Evolutionary conservation across 1,140 invertebrate genomes (phyloP), one percentile per base, ranked within the genome.

Genomic region (Temnothorax longispinosus): DNA sequence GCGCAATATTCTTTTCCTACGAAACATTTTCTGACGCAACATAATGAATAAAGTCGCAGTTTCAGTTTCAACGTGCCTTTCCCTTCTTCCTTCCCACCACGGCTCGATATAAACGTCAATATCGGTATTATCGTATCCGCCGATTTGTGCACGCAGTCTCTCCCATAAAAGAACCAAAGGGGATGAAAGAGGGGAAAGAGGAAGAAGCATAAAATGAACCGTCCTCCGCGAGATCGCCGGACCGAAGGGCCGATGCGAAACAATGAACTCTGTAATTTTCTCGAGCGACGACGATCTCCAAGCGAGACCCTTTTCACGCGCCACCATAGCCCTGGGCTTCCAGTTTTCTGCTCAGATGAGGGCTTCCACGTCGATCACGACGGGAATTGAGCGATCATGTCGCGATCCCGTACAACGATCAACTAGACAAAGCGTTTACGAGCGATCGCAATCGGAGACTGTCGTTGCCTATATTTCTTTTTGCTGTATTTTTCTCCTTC

Each of bases 241-340:
- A 80, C 60, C 72, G 75, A 69, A 88, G 75, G 80, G 67, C 89
- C 89, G 75, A 86, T 62, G 41, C 85, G 89, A 91, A 91, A 91
- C 90, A 91, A 91, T 91, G 89, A 88, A 88, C 89, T 90, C 87
- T 91, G 90, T 90, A 91, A 91, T 91, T 91, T 91, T 92, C 89
- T 92, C 84, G 50, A 86, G 88, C 88, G 86, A 92, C 91, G 81
- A 86, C 81, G 81, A 52, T 87, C 75, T 60, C n/a, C 65, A 38
- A 77, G 62, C 81, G 81, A 72, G 81, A 86, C 89, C 86, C 81
- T 90, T 90, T 90, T 90, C 89, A 88, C 89, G 88, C 89, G 86
- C 81, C 86, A 88, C 76, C 86, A 88, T 90, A 88, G 86, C 89
- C 88, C 88, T 67, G 64, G 86, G 86, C 89, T 88, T 72, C 75